Conservation (phyloP, 2,113 vertebrate species). For the Turdus rufiventris region DNA sequence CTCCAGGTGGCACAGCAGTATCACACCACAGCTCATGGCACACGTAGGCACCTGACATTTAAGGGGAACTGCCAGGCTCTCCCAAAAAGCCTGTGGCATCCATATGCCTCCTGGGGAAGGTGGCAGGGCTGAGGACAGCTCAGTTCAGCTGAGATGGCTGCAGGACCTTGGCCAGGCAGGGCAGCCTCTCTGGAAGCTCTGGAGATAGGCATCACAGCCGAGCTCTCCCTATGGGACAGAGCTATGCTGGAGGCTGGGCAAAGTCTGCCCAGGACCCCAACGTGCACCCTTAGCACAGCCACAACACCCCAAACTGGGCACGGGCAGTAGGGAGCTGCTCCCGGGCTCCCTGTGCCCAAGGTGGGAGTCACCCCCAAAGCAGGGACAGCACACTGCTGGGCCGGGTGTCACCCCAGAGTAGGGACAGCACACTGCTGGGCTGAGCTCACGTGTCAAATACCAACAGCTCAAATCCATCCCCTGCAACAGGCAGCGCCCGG, state of each 20-base stretch:
- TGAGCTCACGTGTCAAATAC: accelerated
- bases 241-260: background rate
- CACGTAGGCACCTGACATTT: accelerated
- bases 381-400: background rate
- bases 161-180: background rate
- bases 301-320: background rate
- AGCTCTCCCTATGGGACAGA: background rate
- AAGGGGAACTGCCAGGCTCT: background rate
- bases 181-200: no score
- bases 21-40: background rate
- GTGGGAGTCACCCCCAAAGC: accelerated
- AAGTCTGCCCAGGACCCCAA: background rate
- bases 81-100: background rate
- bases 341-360: background rate
- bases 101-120: accelerated
- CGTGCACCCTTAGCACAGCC: background rate
- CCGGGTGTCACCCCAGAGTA: background rate
- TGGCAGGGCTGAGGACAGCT: background rate
- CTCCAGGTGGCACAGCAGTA: accelerated
- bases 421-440: background rate
- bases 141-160: background rate
- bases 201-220: background rate
- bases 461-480: background rate
- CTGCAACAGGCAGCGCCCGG: background rate
- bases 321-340: background rate